Conservation (phyloP, 2,888 invertebrate genomes). For the Eustalomyia histrio region DNA sequence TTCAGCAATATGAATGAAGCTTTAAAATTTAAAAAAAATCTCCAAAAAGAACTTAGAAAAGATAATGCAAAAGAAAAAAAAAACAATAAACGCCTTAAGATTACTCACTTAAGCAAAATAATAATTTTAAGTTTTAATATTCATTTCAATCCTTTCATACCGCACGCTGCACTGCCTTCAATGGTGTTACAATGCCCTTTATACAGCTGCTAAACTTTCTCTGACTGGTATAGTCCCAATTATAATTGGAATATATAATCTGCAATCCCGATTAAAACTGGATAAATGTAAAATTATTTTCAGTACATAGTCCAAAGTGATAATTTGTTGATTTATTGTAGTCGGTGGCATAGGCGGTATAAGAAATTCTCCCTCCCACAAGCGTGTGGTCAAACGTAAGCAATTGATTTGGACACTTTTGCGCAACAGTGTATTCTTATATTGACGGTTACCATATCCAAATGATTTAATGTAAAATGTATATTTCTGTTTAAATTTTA, state of each 20-base stretch:
- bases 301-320: constrained; percentile 56
- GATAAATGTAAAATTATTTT: constrained; percentile 53
- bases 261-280: constrained; percentile 48
- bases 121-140: too few relatives aligned
- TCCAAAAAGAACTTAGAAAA: too few relatives aligned
- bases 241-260: constrained; percentile 59
- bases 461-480: constrained; percentile 66
- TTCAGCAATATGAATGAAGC: too few relatives aligned
- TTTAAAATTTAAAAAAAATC: too few relatives aligned
- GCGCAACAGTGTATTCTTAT: constrained; percentile 37
- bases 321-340: constrained; percentile 44
- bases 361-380: constrained; percentile 50
- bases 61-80: too few relatives aligned
- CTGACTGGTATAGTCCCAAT: constrained; percentile 69
- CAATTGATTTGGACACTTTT: constrained; percentile 20
- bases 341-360: constrained; percentile 66
- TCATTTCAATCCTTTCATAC: too few relatives aligned
- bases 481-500: constrained; percentile 63
- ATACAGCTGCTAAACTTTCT: constrained; percentile 54
- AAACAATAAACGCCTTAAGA: too few relatives aligned
- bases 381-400: constrained; percentile 60
- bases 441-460: constrained; percentile 54
- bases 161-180: too few relatives aligned
- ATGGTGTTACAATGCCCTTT: neutral
- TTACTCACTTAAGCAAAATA: too few relatives aligned